Evolutionary conservation across 2,113 vertebrate genomes (phyloP).

Genomic region (Clarias gariepinus): DNA sequence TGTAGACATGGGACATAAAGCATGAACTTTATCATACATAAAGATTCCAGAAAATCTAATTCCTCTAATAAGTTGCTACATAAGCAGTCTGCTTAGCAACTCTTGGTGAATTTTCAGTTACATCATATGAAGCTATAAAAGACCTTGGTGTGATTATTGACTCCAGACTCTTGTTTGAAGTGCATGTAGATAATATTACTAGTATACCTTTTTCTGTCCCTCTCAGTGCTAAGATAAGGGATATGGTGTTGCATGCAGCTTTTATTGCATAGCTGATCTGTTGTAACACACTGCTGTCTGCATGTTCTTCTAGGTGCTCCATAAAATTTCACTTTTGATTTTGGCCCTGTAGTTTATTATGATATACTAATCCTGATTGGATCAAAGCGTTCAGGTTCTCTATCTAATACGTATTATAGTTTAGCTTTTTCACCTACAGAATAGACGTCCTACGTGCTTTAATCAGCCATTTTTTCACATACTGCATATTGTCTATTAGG

Average conservation of each 20-base stretch:
- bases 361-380: not conserved
- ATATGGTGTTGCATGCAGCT: not conserved
- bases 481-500: not conserved
- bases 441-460: not conserved
- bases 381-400: not conserved
- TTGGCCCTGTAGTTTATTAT: not conserved
- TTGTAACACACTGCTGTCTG: not conserved
- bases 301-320: not conserved
- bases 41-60: slow-evolving; percentile 1
- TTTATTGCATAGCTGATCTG: not conserved
- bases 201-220: not conserved
- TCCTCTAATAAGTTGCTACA: not conserved
- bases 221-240: not conserved
- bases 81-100: not conserved
- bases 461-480: not conserved
- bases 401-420: not conserved
- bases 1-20: not conserved
- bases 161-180: not conserved
- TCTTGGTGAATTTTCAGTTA: not conserved
- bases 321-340: no score
- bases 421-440: not conserved
- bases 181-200: not conserved
- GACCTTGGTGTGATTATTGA: not conserved
- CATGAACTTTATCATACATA: not conserved
- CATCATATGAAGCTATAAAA: not conserved